Evolutionary conservation across 2,888 invertebrate species (phyloP), one percentile per base, ranked within the genome.

Genomic region (Mesorhabditis belari): DNA sequence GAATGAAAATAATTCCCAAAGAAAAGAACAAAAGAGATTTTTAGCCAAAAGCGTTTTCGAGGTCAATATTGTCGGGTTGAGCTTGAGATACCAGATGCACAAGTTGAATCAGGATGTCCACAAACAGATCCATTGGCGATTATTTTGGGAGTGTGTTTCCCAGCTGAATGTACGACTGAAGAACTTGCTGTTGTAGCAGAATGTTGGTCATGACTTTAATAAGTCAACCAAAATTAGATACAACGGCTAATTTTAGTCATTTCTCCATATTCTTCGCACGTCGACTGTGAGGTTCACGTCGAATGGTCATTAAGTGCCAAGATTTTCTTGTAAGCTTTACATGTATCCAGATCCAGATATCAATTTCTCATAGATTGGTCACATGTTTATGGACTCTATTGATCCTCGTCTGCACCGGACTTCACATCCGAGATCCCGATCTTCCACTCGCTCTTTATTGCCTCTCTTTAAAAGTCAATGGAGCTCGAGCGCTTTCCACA

Each of bases 21-120:
- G 17, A 61, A 24, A 35, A n/a, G 4, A 5, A 25, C 19, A 28
- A 5, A 24, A 49, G n/a, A 29, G 49, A 2, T 25, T 60, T 73
- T 57, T 63, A 73, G 75, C 5, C 53, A 62, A 5, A 57, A 60
- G 1, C 28, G 60, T 9, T 79, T 80, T 55, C 66, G 75, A 55
- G 79, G 79, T 4, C 71, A 77, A 54, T 79, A 79, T 53, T 79
- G 79, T 60, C 65, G 76, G 44, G 62, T 78, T 2, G 71, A 78
- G 29, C 67, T 79, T 60, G 77, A 73, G 50, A 73, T 71, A 55
- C 71, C 71, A 0, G 71, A 71, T 56, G 65, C 61, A 4, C 25
- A 61, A 56, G 62, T 76, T 21, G 73, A 71, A 50, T 67, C 66
- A 5, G 71, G 71, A 28, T 71, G 73, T 52, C 69, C 71, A 2